Percentiles rank a stretch among this genome's conserved stretches.
These are phyloP conservation scores for Oceanites oceanicus DNA, from an alignment of 2,113 vertebrate species.

Conservation along the genomic window DNA sequence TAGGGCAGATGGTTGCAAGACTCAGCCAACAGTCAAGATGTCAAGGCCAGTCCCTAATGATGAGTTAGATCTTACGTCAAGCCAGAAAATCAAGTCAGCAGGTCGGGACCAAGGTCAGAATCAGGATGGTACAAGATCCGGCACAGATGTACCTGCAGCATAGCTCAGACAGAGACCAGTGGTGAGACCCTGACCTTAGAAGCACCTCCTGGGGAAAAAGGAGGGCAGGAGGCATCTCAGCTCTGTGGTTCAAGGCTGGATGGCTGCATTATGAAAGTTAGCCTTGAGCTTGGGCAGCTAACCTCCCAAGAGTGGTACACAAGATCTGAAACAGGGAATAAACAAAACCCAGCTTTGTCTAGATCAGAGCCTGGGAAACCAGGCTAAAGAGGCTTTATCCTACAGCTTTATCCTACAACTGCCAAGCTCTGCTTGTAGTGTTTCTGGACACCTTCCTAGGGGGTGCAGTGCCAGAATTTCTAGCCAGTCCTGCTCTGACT, in stretches of 20 bases:
- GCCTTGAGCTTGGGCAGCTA: background rate
- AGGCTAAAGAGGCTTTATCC: background rate
- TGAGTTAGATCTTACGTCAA: background rate
- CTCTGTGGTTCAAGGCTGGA: background rate
- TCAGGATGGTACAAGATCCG: rapidly evolving
- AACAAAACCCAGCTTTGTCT: background rate
- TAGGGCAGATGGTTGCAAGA: background rate
- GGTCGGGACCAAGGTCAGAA: background rate
- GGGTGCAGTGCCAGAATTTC: background rate
- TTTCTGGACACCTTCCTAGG: background rate
- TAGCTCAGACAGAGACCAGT: background rate
- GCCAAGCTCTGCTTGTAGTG: background rate
- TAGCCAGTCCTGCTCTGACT: background rate
- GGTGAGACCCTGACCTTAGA: background rate
- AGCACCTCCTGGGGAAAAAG: background rate
- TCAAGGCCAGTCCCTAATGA: background rate
- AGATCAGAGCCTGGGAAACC: background rate
- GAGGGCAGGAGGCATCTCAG: background rate
- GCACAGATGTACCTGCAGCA: background rate
- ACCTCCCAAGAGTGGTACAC: background rate
- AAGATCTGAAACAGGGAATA: background rate
- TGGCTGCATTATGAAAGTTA: background rate
- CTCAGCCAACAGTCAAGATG: background rate
- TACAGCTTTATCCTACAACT: background rate
- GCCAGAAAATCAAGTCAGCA: background rate